A percentile compares a stretch with the other conserved stretches of the same genome.
Conservation (phyloP, 2,888 invertebrate species). For the Drosophila yooni region DNA sequence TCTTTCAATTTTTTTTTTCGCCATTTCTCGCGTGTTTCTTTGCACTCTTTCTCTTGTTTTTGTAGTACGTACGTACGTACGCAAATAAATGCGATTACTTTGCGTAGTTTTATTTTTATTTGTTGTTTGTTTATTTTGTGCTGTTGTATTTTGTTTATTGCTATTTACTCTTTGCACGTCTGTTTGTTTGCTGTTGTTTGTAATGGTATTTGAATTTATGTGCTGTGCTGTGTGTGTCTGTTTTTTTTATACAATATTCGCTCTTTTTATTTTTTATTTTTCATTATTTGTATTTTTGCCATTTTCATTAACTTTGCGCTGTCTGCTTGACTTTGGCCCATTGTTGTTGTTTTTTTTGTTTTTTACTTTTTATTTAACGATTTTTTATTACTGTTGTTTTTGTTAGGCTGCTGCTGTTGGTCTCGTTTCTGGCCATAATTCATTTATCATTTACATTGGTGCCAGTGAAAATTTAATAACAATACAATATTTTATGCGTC, state of each 20-base stretch:
- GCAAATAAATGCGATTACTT: slow-evolving; percentile 34
- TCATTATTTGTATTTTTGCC: neutral
- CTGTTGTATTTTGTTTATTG: slow-evolving; percentile 14
- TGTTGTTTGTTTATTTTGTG: slow-evolving; percentile 11
- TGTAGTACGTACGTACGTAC: neutral
- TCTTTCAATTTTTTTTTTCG: slow-evolving; percentile 15
- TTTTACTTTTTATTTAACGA: neutral
- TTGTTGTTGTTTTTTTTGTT: slow-evolving; percentile 9
- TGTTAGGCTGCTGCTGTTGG: slow-evolving; percentile 23
- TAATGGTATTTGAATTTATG: slow-evolving; percentile 53
- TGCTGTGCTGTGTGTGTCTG: neutral
- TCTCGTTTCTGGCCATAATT: slow-evolving; percentile 50
- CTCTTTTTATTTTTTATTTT: neutral
- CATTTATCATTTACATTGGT: slow-evolving; percentile 48
- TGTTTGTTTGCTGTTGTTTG: slow-evolving; percentile 29
- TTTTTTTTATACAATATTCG: neutral
- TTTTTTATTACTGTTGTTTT: slow-evolving; percentile 6
- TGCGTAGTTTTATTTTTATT: slow-evolving; percentile 1
- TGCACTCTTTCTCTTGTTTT: neutral
- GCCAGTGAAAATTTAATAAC: slow-evolving; percentile 35
- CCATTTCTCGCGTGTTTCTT: neutral
- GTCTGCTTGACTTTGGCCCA: slow-evolving; percentile 47
- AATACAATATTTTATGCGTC: slow-evolving; percentile 41
- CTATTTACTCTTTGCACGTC: slow-evolving; percentile 25
- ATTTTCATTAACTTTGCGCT: slow-evolving; percentile 40